Evolutionary conservation across 2,888 invertebrate genomes (phyloP), one percentile per base, ranked within the genome.

Genomic region (Eurois occulta): DNA sequence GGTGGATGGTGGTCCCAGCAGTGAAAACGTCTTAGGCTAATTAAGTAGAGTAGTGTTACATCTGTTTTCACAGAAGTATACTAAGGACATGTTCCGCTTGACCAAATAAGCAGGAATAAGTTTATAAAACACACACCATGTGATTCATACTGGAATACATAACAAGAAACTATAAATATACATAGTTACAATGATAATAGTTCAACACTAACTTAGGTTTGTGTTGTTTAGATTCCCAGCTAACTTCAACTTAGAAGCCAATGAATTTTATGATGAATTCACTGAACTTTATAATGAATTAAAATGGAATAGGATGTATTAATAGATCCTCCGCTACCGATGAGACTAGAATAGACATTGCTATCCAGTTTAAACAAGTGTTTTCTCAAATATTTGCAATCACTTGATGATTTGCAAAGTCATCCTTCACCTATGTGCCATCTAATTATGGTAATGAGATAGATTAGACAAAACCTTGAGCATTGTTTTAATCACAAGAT

Each of bases 71-170:
- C 2, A 77, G 46, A 16, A 24, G 35, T 41, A 43, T 35, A 64
- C 13, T 32, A 66, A 81, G 66, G 35, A 67, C 60, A 67, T 52
- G 28, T n/a, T 38, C n/a, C 13, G 13, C 21, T 67, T 55, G 38
- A 52, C 48, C 48, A 78, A 81, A 78, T 65, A 70, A 21, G 10
- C 46, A 43, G 8, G 43, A 68, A 52, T 16, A 70, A 72, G 72
- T 85, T 83, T 83, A 83, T 72, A 81, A 85, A 83, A 81, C 85
- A 82, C 18, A 28, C 3, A 13, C 4, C 38, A 69, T 62, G 43
- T 32, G 28, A 72, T 75, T 70, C 72, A 75, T 48, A 75, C 43
- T 16, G 46, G 10, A 75, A 84, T 69, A 85, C 80, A 75, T 80
- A 83, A 70, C 85, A 80, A 52, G 69, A 52, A 60, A 58, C 41